Evolutionary conservation across 2,113 vertebrate species (phyloP).

Genomic region (Micromys minutus): DNA sequence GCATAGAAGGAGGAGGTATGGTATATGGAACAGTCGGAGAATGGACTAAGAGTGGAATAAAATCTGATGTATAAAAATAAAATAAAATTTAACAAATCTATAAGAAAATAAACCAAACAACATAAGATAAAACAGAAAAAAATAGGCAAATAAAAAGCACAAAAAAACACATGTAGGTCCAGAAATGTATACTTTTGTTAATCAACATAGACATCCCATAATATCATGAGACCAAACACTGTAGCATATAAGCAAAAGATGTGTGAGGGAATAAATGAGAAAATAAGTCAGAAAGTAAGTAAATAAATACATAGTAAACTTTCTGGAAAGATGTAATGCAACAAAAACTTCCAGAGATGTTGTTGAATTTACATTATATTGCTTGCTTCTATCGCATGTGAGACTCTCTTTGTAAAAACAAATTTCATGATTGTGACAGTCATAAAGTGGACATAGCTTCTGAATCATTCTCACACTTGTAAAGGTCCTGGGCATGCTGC

Average conservation of each 20-base stretch:
- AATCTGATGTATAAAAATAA: not conserved
- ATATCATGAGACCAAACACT: not conserved
- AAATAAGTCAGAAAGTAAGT: no score
- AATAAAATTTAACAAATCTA: not conserved
- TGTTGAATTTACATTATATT: not conserved
- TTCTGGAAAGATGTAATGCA: not conserved
- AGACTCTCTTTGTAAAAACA: not conserved
- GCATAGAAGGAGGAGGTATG: no score
- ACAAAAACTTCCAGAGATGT: not conserved
- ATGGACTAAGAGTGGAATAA: no score
- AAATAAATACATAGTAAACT: not conserved
- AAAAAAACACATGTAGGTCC: not conserved
- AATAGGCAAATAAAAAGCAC: not conserved
- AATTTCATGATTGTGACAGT: not conserved
- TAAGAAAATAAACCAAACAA: not conserved
- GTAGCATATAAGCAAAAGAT: not conserved
- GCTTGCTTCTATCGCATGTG: not conserved
- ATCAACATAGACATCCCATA: not conserved
- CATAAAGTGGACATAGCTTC: not conserved
- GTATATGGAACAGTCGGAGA: no score
- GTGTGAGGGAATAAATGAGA: not conserved
- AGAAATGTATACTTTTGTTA: not conserved
- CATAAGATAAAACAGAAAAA: not conserved
- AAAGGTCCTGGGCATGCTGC: not conserved
- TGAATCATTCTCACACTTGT: not conserved